Conservation (phyloP, 1,140 invertebrate genomes). For the Antheraea pernyi region DNA sequence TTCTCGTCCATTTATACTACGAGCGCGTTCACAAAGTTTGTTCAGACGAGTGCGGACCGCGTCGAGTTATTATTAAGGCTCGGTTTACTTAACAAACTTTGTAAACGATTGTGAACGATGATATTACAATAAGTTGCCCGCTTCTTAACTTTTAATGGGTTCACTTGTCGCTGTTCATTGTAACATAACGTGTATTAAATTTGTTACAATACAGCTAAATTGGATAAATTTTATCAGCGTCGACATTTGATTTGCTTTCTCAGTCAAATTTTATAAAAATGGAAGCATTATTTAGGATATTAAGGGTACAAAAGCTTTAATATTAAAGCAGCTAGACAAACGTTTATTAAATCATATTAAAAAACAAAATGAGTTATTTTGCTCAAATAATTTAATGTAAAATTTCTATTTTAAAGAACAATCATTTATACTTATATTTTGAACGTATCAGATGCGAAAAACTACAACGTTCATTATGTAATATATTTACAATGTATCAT, state of each 20-base stretch:
- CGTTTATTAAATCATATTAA: too few species aligned
- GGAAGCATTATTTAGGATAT: too few species aligned
- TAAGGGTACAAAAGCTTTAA: too few species aligned
- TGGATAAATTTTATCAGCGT: background rate
- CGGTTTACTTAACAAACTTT: slow-evolving; percentile 9
- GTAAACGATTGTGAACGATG: slow-evolving; percentile 6
- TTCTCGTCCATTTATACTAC: background rate
- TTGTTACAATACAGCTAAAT: background rate
- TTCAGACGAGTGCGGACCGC: background rate
- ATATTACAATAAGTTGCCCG: background rate
- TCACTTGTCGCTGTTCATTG: background rate
- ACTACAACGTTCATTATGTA: too few species aligned
- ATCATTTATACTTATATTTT: too few species aligned
- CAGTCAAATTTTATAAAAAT: too few species aligned
- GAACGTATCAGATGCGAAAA: too few species aligned
- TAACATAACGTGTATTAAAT: background rate
- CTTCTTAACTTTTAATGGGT: background rate
- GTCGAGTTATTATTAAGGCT: background rate
- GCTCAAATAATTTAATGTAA: too few species aligned
- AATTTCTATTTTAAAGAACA: too few species aligned
- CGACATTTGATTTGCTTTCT: background rate
- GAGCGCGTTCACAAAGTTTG: background rate
- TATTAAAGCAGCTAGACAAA: too few species aligned
- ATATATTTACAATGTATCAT: too few species aligned
- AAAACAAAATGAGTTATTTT: too few species aligned